A percentile compares a stretch with the other conserved stretches of the same genome.
These are phyloP conservation scores for Hedya salicella DNA, from an alignment of 2,888 invertebrate genomes.

Conservation along the genomic window DNA sequence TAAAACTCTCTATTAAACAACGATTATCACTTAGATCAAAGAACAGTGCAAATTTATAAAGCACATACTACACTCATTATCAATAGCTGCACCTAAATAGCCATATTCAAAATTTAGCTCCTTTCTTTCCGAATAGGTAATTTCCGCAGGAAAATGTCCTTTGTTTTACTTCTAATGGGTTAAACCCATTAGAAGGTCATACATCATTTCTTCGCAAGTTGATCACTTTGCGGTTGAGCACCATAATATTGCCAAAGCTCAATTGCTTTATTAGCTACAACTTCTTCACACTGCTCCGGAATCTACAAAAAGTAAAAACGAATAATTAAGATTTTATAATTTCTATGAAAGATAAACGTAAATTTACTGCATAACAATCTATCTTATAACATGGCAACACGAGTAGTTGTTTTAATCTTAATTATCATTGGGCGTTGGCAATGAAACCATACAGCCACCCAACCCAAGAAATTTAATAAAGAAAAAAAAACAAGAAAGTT, in stretches of 20 bases:
- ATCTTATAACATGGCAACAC: slow-evolving; percentile 18
- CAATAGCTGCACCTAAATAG: slow-evolving; percentile 37
- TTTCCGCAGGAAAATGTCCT: slow-evolving; percentile 9
- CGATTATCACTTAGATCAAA: slow-evolving; percentile 42
- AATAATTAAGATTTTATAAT: slow-evolving; percentile 14
- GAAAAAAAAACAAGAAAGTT: too few relatives aligned
- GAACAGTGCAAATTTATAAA: slow-evolving; percentile 40
- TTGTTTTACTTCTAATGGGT: slow-evolving; percentile 78
- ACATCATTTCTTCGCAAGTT: slow-evolving; percentile 81
- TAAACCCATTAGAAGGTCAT: slow-evolving; percentile 82
- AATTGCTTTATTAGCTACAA: slow-evolving; percentile 93
- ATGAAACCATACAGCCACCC: slow-evolving; percentile 9
- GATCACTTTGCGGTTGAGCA: slow-evolving; percentile 79
- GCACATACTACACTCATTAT: slow-evolving; percentile 37
- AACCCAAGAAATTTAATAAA: background rate
- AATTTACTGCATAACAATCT: background rate
- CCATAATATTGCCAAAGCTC: slow-evolving; percentile 94
- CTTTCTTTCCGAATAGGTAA: slow-evolving; percentile 14
- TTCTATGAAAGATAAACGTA: background rate
- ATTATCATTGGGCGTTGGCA: background rate
- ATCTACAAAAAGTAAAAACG: slow-evolving; percentile 78
- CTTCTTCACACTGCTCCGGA: slow-evolving; percentile 91
- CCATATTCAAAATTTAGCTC: slow-evolving; percentile 33
- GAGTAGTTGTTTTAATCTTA: background rate
- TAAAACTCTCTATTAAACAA: slow-evolving; percentile 42